Conservation (phyloP, 2,113 vertebrate species). For the Phocoena phocoena region DNA sequence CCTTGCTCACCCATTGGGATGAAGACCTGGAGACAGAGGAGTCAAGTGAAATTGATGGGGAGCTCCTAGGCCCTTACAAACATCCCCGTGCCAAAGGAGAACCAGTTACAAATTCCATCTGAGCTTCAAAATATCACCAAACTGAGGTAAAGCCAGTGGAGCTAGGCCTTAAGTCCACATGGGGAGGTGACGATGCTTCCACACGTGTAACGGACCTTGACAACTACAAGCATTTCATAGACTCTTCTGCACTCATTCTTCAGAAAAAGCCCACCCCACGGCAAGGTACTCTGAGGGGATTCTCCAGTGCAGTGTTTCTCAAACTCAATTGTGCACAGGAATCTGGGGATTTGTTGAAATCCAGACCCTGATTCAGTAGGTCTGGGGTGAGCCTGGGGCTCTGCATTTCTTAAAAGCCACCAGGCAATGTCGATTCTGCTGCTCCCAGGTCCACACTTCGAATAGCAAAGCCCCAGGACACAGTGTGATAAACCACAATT, state of each 20-base stretch:
- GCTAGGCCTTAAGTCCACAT: background rate
- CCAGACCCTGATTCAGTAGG: background rate
- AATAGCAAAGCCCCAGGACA: background rate
- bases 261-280: background rate
- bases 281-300: no score
- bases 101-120: background rate
- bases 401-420: background rate
- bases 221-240: background rate
- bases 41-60: background rate
- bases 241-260: background rate
- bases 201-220: rapidly evolving
- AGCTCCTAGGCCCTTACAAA: background rate
- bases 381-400: background rate
- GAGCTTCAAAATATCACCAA: background rate
- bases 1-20: background rate
- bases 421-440: background rate
- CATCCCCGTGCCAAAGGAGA: background rate
- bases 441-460: background rate
- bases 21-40: background rate
- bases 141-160: background rate
- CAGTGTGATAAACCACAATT: background rate
- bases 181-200: background rate
- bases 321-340: background rate
- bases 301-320: background rate
- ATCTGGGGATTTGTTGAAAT: background rate